These are phyloP conservation scores for Oreocharis arfaki DNA, from an alignment of 2,113 vertebrate genomes.

Conservation along the genomic window DNA sequence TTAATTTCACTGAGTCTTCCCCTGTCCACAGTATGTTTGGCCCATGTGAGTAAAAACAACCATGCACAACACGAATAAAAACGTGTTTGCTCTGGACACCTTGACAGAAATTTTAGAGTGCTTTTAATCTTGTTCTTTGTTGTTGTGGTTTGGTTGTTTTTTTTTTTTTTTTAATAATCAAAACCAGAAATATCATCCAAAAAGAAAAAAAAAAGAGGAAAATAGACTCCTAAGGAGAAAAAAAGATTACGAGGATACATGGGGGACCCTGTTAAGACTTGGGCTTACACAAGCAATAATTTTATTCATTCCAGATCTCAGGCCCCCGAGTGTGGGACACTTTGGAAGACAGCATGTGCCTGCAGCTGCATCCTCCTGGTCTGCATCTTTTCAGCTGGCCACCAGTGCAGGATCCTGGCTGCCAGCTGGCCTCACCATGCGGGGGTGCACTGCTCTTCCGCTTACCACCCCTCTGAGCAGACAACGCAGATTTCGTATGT, in stretches of 20 bases:
- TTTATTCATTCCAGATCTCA: not conserved
- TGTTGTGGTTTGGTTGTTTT: not conserved
- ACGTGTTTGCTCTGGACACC: not conserved
- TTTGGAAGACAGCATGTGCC: not conserved
- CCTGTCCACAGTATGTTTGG: not conserved
- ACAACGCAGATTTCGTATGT: not conserved
- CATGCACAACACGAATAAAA: not conserved
- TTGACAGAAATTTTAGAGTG: not conserved
- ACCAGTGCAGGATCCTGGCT: not conserved
- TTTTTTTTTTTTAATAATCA: not conserved
- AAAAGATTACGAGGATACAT: not conserved
- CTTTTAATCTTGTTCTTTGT: not conserved
- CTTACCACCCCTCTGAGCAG: not conserved
- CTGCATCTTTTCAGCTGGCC: accelerated
- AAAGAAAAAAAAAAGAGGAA: not conserved
- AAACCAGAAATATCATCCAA: not conserved
- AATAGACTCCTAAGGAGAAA: not conserved
- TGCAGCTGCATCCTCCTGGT: not conserved
- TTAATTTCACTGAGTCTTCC: not conserved
- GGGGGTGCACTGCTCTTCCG: not conserved
- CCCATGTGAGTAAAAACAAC: not conserved
- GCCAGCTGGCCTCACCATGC: accelerated
- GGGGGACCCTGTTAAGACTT: not conserved
- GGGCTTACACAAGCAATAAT: not conserved
- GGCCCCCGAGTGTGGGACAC: accelerated